Percentiles rank a stretch among this genome's conserved stretches.
phyloP scores from a whole-genome alignment of 2,797 vertebrate genomes.

The Falco cherrug region DNA sequence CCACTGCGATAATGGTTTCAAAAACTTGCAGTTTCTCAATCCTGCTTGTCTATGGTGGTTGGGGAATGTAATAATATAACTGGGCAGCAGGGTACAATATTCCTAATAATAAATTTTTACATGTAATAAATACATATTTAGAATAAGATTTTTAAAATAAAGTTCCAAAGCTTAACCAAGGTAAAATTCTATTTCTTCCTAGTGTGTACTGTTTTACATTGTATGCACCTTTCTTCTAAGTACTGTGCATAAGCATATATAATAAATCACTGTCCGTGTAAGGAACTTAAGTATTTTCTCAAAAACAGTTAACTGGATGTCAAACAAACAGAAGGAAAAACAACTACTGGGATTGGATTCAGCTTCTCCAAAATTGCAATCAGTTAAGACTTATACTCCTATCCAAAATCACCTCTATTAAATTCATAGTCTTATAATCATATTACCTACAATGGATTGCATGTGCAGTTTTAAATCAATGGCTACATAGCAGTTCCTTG shows the following conservation, averaged over 20 bases:
- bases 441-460: background rate
- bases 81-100: background rate
- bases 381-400: background rate
- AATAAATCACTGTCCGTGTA: accelerated
- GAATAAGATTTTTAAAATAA: background rate
- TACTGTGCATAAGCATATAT: background rate
- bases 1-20: background rate
- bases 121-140: background rate
- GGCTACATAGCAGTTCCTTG: background rate
- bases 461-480: background rate
- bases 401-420: background rate
- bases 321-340: background rate
- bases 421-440: background rate
- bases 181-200: background rate
- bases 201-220: background rate
- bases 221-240: background rate
- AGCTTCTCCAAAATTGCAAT: background rate
- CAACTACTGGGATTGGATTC: background rate
- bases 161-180: background rate
- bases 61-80: background rate
- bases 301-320: background rate
- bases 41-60: background rate
- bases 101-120: background rate
- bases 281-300: background rate
- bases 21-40: background rate